Evolutionary conservation across 2,888 invertebrate species (phyloP), one percentile per base, ranked within the genome.

Genomic region (Parascotia fuliginaria): DNA sequence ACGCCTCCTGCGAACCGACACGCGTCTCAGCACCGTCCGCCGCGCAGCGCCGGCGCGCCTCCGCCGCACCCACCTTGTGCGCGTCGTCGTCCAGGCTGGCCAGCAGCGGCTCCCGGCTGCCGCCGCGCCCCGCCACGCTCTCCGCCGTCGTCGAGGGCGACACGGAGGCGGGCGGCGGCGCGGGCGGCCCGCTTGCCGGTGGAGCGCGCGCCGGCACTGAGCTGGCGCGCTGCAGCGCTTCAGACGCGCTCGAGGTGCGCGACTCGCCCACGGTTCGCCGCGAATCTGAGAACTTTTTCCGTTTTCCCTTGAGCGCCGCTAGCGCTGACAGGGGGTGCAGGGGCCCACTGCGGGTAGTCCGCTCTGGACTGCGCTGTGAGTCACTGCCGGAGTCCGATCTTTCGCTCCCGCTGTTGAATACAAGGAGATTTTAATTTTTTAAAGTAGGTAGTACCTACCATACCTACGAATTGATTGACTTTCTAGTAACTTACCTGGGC

Each of bases 281-380:
- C 52, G 96, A 96, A 60, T 96, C 95, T 0, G 96, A 96, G 86
- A 96, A 97, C 81, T 96, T 96, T 86, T 96, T 96, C 60, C 96
- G 94, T 83, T 96, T 97, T 77, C 95, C 94, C 79, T 95, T 95
- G 46, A 97, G 92, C 15, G 96, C 94, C 0, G 96, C 96, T 58
- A 96, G 90, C 43, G 96, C 96, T 19, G 93, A 86, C 44, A 94
- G 80, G 73, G 90, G 87, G 60, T 83, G 87, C 70, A 84, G 78
- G 60, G 88, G 83, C 4, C 83, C 79, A 55, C 74, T 63, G 62
- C 81, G 81, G 9, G 62, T 52, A 43, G 44, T 68, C 27, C 89
- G 84, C 75, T 89, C 88, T 29, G 87, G 83, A 64, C 95, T 95
- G 48, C 95, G 95, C 79, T 95, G 95, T 14, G 95, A 95, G 77